A percentile compares a stretch with the other conserved stretches of the same genome.
Conservation (phyloP, 2,113 vertebrate genomes). For the Lagopus leucura region DNA sequence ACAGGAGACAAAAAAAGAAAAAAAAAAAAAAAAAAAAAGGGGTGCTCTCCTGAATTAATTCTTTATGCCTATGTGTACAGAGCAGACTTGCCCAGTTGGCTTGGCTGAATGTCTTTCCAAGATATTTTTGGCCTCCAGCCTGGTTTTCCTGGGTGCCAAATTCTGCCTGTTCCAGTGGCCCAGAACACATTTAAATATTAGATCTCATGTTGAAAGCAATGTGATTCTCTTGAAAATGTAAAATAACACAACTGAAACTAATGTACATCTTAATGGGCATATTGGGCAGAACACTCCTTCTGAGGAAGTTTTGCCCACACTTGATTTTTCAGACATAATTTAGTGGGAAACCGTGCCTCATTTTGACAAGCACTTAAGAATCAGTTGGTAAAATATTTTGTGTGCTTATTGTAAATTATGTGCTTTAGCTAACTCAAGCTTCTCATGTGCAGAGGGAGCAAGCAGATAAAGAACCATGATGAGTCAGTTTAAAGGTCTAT, state of each 20-base stretch:
- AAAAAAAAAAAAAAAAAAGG: neutral
- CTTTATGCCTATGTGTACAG: neutral
- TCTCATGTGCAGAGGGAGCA: neutral
- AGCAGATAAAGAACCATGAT: neutral
- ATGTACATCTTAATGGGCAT: neutral
- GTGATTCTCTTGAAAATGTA: neutral
- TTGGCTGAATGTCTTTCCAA: neutral
- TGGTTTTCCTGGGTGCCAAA: neutral
- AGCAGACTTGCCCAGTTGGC: neutral
- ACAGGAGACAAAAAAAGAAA: neutral
- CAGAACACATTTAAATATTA: neutral
- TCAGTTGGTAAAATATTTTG: neutral
- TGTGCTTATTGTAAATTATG: neutral
- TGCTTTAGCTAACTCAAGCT: neutral
- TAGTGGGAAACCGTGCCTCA: neutral
- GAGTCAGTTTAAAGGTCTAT: neutral
- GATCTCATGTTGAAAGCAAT: neutral
- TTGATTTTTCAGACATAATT: neutral
- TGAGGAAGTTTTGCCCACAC: neutral
- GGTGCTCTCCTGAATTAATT: neutral
- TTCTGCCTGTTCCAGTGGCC: neutral
- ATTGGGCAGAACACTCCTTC: neutral
- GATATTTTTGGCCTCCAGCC: neutral
- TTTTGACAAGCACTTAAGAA: neutral
- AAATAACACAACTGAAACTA: neutral